phyloP scores from a whole-genome alignment of 2,113 vertebrate species.

The Malaclemys terrapin region DNA sequence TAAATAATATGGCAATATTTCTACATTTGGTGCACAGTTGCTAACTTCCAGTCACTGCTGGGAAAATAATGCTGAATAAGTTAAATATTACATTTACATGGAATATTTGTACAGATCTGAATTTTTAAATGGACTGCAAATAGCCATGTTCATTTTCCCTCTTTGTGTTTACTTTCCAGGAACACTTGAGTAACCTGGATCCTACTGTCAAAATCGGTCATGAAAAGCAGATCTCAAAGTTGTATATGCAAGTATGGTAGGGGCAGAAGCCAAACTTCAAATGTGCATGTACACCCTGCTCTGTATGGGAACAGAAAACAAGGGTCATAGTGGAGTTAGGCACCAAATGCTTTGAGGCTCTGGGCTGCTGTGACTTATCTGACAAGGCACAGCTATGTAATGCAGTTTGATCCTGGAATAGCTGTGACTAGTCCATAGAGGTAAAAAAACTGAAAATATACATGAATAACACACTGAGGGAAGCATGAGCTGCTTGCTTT shows the following conservation, averaged over 20 bases:
- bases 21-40: not conserved
- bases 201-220: constrained; percentile 1
- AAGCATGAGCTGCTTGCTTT: accelerated
- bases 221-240: constrained; percentile 39
- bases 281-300: constrained; percentile 48
- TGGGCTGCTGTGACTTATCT: constrained; percentile 10
- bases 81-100: not conserved
- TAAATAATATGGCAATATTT: not conserved
- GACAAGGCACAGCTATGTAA: not conserved
- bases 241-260: not conserved
- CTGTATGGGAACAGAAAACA: not conserved
- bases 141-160: not conserved
- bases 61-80: not conserved
- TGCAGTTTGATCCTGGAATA: not conserved
- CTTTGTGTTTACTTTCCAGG: not conserved
- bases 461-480: not conserved
- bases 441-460: not conserved
- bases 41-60: not conserved
- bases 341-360: not conserved
- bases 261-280: constrained; percentile 56
- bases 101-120: not conserved
- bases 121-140: not conserved
- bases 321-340: not conserved
- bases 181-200: not conserved
- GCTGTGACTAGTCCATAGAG: not conserved